These are phyloP conservation scores for Heliopora coerulea DNA, from an alignment of 92 coral and sea anemone species.

Conservation along the genomic window DNA sequence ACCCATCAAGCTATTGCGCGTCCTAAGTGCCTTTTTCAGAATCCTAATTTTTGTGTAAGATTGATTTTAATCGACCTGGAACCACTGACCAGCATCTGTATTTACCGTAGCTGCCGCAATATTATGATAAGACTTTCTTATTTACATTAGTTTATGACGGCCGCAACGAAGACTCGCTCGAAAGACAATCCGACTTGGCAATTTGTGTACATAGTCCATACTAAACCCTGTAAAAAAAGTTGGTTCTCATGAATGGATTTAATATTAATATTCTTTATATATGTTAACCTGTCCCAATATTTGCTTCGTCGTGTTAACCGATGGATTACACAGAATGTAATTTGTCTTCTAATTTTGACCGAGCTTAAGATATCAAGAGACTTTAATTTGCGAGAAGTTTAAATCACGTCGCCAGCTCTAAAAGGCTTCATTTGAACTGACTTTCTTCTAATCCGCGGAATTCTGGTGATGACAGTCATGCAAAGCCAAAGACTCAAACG, in stretches of 20 bases:
- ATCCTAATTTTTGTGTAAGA: slow-evolving; percentile 17
- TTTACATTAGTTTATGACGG: slow-evolving; percentile 30
- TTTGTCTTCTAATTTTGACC: slow-evolving; percentile 23
- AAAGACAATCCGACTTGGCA: slow-evolving; percentile 5
- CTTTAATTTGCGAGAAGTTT: neutral
- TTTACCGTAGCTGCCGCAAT: slow-evolving; percentile 27
- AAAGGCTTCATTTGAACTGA: neutral
- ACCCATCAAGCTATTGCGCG: neutral
- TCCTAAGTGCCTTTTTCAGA: slow-evolving; percentile 1
- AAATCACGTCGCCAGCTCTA: neutral
- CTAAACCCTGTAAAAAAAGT: neutral
- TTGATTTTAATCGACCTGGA: slow-evolving; percentile 20
- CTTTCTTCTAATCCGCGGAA: neutral
- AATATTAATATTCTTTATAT: slow-evolving; percentile 42
- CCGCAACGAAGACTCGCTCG: slow-evolving; percentile 32
- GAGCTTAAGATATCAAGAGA: neutral
- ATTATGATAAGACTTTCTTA: slow-evolving; percentile 34
- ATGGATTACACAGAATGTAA: slow-evolving; percentile 21
- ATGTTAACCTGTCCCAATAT: slow-evolving; percentile 43
- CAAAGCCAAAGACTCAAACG: neutral
- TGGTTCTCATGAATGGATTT: slow-evolving; percentile 18
- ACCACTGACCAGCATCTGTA: slow-evolving; percentile 32
- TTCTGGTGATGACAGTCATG: slow-evolving; percentile 5
- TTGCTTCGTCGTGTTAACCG: neutral
- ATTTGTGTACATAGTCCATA: slow-evolving; percentile 30